Conservation (phyloP, 2,113 vertebrate genomes). For the Suricata suricatta region DNA sequence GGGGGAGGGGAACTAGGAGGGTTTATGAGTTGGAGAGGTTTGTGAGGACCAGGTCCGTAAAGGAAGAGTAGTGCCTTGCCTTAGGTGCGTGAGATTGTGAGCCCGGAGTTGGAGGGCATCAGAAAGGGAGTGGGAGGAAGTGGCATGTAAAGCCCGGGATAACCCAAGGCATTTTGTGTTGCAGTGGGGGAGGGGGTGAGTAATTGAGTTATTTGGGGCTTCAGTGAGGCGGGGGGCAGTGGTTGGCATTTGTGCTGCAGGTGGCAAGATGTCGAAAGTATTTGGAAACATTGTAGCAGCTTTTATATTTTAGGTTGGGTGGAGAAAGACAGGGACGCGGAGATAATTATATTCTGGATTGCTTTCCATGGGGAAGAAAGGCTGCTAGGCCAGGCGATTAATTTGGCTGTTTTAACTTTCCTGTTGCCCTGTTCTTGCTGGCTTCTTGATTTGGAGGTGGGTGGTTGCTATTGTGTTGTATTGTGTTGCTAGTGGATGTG, state of each 20-base stretch:
- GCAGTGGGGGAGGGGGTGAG: constrained; percentile 71
- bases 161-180: constrained; percentile 47
- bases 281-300: constrained; percentile 38
- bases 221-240: background rate
- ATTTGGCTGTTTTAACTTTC: constrained; percentile 58
- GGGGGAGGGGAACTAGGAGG: constrained; percentile 73
- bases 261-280: constrained; percentile 36
- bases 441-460: constrained; percentile 51
- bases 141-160: constrained; percentile 44
- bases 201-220: constrained; percentile 48
- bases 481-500: constrained; percentile 40
- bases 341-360: constrained; percentile 54
- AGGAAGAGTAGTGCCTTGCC: background rate
- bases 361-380: constrained; percentile 57
- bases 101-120: constrained; percentile 25
- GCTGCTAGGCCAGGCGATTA: constrained; percentile 67
- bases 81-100: constrained; percentile 17
- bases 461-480: constrained; percentile 37
- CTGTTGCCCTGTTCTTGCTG: constrained; percentile 35
- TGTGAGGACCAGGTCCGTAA: background rate
- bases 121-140: constrained; percentile 49
- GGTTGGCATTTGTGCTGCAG: constrained; percentile 50
- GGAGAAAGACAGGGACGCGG: background rate
- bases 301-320: constrained; percentile 48
- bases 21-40: constrained; percentile 45